phyloP scores from a whole-genome alignment of 2,888 invertebrate species.

The Cataglyphis albicans region DNA sequence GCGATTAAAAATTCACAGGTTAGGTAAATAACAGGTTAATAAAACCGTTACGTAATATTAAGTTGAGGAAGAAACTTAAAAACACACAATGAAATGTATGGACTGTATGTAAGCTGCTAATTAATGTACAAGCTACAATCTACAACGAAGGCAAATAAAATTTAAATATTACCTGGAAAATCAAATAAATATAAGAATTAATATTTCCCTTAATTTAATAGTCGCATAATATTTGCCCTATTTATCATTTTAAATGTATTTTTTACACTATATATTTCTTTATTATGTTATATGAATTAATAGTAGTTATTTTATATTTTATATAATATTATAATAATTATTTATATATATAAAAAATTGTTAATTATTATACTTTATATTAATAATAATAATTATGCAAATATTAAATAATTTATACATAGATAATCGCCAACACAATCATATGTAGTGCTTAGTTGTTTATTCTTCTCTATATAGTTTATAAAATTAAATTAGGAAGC shows the following conservation, averaged over 20 bases:
- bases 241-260: neutral
- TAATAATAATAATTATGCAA: neutral
- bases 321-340: neutral
- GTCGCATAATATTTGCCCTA: neutral
- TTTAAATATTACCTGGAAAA: neutral
- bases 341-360: neutral
- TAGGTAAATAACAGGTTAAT: constrained; percentile 1
- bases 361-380: neutral
- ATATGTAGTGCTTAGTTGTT: neutral
- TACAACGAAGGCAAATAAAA: neutral
- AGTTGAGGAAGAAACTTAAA: constrained; percentile 15
- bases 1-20: constrained; percentile 16
- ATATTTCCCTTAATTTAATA: neutral
- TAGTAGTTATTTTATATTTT: neutral
- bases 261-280: neutral
- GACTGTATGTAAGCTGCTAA: neutral
- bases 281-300: no score
- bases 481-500: neutral
- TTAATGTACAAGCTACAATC: neutral
- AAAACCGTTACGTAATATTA: neutral
- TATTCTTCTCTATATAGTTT: neutral
- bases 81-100: neutral
- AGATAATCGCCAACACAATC: neutral
- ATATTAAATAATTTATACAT: neutral
- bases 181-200: neutral